A percentile compares a stretch with the other conserved stretches of the same genome.
These are phyloP conservation scores for Cheilosia variabilis DNA, from an alignment of 2,888 invertebrate genomes.

Conservation along the genomic window DNA sequence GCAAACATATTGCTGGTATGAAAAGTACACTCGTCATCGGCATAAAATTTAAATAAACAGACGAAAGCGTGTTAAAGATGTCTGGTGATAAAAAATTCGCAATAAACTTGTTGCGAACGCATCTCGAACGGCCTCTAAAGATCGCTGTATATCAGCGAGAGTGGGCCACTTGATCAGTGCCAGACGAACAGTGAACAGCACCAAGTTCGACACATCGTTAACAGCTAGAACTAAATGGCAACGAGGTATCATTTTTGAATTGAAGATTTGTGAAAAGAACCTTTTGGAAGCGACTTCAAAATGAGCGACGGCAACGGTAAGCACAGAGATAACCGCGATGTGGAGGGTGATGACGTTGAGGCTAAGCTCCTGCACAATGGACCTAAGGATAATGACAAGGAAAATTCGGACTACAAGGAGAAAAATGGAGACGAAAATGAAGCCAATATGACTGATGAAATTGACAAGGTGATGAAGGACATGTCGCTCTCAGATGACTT, in stretches of 20 bases:
- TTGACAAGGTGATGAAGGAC: slow-evolving; percentile 84
- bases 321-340: slow-evolving; percentile 58
- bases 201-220: not conserved
- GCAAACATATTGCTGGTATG: not conserved
- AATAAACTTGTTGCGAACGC: slow-evolving; percentile 33
- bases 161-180: slow-evolving; percentile 55
- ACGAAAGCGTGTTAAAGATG: not conserved
- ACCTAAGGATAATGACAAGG: slow-evolving; percentile 62
- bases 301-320: slow-evolving; percentile 62
- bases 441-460: slow-evolving; percentile 81
- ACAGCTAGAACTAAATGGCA: not conserved
- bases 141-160: slow-evolving; percentile 16
- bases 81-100: slow-evolving; percentile 47
- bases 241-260: not conserved
- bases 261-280: slow-evolving; percentile 1
- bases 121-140: slow-evolving; percentile 36
- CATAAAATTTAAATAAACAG: slow-evolving; percentile 41
- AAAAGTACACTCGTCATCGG: slow-evolving; percentile 2
- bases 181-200: slow-evolving; percentile 32
- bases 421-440: slow-evolving; percentile 77
- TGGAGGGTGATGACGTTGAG: slow-evolving; percentile 72
- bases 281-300: slow-evolving; percentile 1
- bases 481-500: slow-evolving; percentile 86
- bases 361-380: slow-evolving; percentile 78
- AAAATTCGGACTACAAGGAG: slow-evolving; percentile 76